These are phyloP conservation scores for Neopipo cinnamomea DNA, from an alignment of 2,113 vertebrate species.

Conservation along the genomic window DNA sequence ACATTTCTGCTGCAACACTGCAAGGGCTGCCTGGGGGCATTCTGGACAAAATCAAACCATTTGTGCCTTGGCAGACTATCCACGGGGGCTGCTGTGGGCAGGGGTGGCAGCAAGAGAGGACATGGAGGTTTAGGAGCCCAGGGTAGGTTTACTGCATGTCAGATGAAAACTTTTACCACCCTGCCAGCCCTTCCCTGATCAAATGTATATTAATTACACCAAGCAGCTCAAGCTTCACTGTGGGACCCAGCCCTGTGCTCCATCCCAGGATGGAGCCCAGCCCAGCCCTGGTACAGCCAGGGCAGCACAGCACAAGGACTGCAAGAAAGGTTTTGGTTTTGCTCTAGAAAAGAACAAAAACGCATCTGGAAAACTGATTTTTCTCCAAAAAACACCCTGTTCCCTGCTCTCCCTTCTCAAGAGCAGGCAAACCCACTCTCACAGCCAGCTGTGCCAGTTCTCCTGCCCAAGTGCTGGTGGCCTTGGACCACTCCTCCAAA, in stretches of 20 bases:
- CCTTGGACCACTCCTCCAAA: neutral
- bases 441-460: neutral
- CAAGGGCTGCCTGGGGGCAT: neutral
- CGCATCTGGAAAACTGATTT: neutral
- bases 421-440: neutral
- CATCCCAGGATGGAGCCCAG: neutral
- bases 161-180: neutral
- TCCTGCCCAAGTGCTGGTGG: neutral
- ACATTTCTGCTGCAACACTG: neutral
- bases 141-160: neutral
- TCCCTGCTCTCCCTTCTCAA: neutral
- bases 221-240: neutral
- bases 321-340: neutral
- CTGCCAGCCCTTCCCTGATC: neutral
- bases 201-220: neutral
- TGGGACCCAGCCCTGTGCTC: accelerated
- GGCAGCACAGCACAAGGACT: neutral
- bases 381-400: neutral
- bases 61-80: neutral
- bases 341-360: neutral
- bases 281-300: too few species aligned
- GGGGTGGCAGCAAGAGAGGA: neutral
- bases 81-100: accelerated
- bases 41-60: neutral
- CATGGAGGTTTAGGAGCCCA: neutral